Percentiles rank a stretch among this genome's conserved stretches.
Evolutionary conservation across 2,797 vertebrate genomes (phyloP).

Genomic region (Semaprochilodus insignis): DNA sequence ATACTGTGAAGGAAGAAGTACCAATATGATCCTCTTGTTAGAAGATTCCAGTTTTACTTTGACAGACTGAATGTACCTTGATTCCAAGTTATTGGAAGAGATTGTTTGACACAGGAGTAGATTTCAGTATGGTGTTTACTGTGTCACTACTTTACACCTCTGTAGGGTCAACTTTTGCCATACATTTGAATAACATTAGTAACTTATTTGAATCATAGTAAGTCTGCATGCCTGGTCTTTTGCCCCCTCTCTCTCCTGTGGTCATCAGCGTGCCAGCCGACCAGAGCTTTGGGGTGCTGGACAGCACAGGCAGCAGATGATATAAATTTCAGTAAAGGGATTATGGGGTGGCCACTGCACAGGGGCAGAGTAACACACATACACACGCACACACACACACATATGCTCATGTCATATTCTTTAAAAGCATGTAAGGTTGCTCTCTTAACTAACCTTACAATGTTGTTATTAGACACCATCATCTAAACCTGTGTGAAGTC

Average conservation of each 20-base stretch:
- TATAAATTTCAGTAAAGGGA: slow-evolving; percentile 85
- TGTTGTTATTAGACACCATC: background rate
- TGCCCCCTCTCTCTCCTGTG: slow-evolving; percentile 60
- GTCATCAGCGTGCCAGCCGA: slow-evolving; percentile 74
- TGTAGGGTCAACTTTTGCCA: background rate
- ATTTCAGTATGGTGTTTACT: background rate
- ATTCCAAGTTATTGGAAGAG: background rate
- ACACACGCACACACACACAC: slow-evolving; percentile 54
- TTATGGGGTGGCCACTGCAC: slow-evolving; percentile 79
- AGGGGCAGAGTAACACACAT: slow-evolving; percentile 65
- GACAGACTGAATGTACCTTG: background rate
- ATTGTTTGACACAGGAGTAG: background rate
- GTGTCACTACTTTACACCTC: background rate
- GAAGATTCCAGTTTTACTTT: no score
- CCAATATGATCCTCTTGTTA: background rate
- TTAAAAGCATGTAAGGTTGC: background rate
- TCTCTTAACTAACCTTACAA: background rate
- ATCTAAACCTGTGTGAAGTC: background rate
- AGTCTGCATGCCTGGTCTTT: slow-evolving; percentile 1
- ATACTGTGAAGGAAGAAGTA: background rate
- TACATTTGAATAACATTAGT: background rate
- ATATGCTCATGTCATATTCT: slow-evolving; percentile 30
- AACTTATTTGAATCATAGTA: background rate
- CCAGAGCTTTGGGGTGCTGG: slow-evolving; percentile 78
- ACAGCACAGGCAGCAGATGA: slow-evolving; percentile 82